Conservation (phyloP, 2,888 invertebrate genomes). For the Dicroscelio sp. region DNA sequence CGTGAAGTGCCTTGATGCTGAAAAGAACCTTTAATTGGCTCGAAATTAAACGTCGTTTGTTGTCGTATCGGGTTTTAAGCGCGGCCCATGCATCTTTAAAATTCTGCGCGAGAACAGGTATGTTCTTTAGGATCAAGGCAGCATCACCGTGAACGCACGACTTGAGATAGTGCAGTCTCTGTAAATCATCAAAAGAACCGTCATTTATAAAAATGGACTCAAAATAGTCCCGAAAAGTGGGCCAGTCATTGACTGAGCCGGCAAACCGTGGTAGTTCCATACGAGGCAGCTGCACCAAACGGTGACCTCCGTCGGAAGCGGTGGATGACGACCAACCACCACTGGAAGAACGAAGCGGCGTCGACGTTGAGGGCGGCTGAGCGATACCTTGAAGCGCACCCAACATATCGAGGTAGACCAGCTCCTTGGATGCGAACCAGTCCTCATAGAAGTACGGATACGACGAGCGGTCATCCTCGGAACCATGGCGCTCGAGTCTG, state of each 20-base stretch:
- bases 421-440: neutral
- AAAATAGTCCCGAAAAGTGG: neutral
- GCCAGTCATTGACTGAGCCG: neutral
- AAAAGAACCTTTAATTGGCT: neutral
- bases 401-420: neutral
- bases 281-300: neutral
- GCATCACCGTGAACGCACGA: neutral
- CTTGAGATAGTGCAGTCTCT: neutral
- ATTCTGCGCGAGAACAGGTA: neutral
- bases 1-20: no score
- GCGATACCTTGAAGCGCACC: neutral
- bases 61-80: neutral
- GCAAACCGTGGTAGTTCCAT: neutral
- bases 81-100: neutral
- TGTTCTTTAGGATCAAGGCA: neutral
- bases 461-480: neutral
- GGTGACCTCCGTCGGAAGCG: neutral
- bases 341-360: neutral
- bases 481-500: neutral
- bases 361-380: neutral
- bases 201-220: neutral
- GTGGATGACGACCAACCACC: neutral
- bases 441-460: neutral
- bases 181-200: neutral
- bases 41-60: neutral